These are phyloP conservation scores for Tanytarsus gracilentus DNA, from an alignment of 2,888 invertebrate species.

Conservation along the genomic window DNA sequence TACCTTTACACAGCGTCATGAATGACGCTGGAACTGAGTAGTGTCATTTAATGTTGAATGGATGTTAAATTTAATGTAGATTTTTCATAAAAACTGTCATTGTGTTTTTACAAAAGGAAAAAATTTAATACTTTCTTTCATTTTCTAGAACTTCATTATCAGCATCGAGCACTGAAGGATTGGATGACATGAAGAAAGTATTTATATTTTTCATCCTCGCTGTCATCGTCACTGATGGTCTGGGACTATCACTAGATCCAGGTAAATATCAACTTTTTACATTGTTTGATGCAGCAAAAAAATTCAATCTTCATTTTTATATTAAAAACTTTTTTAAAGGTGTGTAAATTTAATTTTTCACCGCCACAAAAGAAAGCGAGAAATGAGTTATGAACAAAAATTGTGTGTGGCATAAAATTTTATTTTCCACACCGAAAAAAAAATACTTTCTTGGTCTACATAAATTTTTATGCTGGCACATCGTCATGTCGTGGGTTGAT, in stretches of 20 bases:
- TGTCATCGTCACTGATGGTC: slow-evolving; percentile 33
- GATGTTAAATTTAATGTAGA: no score
- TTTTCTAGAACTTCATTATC: background rate
- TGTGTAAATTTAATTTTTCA: no score
- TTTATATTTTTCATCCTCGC: slow-evolving; percentile 17
- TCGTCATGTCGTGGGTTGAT: slow-evolving; percentile 13
- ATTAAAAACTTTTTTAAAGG: background rate
- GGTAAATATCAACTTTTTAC: slow-evolving; percentile 36
- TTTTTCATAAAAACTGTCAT: no score
- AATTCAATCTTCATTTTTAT: background rate
- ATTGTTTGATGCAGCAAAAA: no score
- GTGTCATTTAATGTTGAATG: no score
- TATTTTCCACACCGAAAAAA: no score
- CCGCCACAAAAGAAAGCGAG: no score
- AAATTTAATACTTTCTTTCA: background rate
- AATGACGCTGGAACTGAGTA: no score
- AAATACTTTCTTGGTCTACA: background rate
- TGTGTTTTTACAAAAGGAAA: no score
- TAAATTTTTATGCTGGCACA: slow-evolving; percentile 8
- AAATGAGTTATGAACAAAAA: no score
- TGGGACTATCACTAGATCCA: slow-evolving; percentile 43
- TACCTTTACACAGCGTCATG: no score
- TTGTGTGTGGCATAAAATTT: slow-evolving; percentile 18
- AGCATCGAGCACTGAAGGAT: background rate
- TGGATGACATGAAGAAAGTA: slow-evolving; percentile 7